Conservation (phyloP, 2,113 vertebrate species). For the Indicator indicator region DNA sequence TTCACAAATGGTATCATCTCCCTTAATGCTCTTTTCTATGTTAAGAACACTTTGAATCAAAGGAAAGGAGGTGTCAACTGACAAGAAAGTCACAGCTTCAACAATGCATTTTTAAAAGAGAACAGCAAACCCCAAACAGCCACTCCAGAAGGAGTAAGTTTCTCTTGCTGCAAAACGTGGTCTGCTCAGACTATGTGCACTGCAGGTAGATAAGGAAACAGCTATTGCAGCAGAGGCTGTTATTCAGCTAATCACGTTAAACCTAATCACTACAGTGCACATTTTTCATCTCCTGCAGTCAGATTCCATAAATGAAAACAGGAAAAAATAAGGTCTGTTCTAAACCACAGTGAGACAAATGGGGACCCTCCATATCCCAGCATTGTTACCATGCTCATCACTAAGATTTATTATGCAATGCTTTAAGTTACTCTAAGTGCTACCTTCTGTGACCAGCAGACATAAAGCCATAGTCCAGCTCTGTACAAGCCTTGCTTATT, state of each 20-base stretch:
- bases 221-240: not conserved
- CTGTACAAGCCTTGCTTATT: not conserved
- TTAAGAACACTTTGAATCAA: not conserved
- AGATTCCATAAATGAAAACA: not conserved
- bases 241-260: not conserved
- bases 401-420: not conserved
- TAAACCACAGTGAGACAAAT: not conserved
- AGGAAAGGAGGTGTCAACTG: not conserved
- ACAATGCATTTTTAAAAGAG: not conserved
- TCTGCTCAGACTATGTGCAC: not conserved
- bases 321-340: not conserved
- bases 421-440: not conserved
- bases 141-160: not conserved
- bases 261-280: not conserved
- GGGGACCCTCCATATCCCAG: not conserved
- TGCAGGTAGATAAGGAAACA: not conserved
- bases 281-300: not conserved
- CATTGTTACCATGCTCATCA: not conserved
- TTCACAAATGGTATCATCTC: fast-evolving
- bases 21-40: not conserved
- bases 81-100: not conserved
- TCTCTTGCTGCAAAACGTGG: not conserved
- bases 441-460: not conserved
- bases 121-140: not conserved
- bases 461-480: not conserved